Base-by-base conservation (phyloP, 1,140 invertebrate species). In the Chionoecetes opilio region DNA sequence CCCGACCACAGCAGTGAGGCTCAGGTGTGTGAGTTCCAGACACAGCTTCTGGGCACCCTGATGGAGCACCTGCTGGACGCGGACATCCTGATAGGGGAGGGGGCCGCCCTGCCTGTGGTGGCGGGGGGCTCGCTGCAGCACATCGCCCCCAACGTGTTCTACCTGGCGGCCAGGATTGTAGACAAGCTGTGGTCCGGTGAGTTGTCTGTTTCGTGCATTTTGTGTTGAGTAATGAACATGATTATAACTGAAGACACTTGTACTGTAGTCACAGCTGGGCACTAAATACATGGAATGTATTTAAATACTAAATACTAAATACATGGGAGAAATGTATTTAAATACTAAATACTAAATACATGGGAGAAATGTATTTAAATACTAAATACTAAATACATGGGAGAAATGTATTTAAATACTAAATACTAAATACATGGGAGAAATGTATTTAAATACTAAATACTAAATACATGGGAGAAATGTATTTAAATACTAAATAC, bases 111-210 rank as follows among this genome's bases (percentile, higher is more conserved):
- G 38, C 98, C 98, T 37, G 96, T 97, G 96, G 96, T 96, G 75
- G 95, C 94, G 94, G 97, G 98, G 2, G 97, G 98, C 0, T 98
- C 98, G 95, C 98, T 98, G 17, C 98, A 98, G 84, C 98, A 99
- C 97, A 98, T 99, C 94, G 98, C 98, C 0, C 98, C 97, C 11
- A 99, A 99, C 97, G 98, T 99, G 0, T 99, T 99, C 96, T 99
- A 99, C 96, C 98, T 99, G 93, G 98, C 99, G 0, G 98, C 99
- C 0, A 97, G 99, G 96, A 98, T 99, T 75, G 99, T 99, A 3
- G 99, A 99, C 97, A 99, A 99, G 97, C 97, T 99, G 86, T 99
- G 99, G 99, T 99, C 99, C 97, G 99, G 99, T 98, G 96, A 96
- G 82, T 84, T 91, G 29, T 96, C 86, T 93, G 35, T 34, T 21